Evolutionary conservation across 2,797 vertebrate species (phyloP), one percentile per base, ranked within the genome.

Genomic region (Typhlichthys eigenmanni): DNA sequence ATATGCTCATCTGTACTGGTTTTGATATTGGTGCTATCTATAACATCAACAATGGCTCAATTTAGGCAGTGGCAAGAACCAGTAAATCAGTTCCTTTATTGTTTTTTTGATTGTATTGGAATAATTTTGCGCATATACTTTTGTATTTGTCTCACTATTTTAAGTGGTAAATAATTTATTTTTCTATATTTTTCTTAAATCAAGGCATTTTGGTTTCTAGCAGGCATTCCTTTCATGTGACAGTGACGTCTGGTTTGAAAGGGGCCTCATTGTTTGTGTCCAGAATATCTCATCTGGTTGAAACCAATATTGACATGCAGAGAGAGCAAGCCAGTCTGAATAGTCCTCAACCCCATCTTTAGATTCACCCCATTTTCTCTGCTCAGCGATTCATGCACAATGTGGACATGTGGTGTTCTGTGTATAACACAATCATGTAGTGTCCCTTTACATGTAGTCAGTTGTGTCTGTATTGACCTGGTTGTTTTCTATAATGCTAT

Each of bases 131-230:
- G 79, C 76, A 75, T 88, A 85, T 78, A 87, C 77, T 80, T 89
- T 87, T 87, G 84, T 85, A 84, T 86, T 83, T 89, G 72, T 85
- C 76, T 88, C 84, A 75, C 74, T 87, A 86, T 89, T 87, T 86
- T 75, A 81, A 81, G 68, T 86, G 85, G 76, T 85, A 86, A 84
- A 72, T 86, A 87, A 88, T 91, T 90, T 90, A 90, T 91, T 92
- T 92, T 89, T 90, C 62, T 88, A 87, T 84, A 5, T 75, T 85
- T 85, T 91, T 89, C 77, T 87, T 84, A 89, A 87, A 76, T 77
- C 78, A 87, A 87, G 83, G 86, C 89, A 85, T 91, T 86, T 85
- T 75, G 81, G 84, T 88, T 88, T 73, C 72, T 46, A 83, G 76
- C 76, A 85, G 75, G 87, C 91, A 93, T 94, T 93, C 93, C 91